phyloP scores from a whole-genome alignment of 2,797 vertebrate genomes.

The Gorsachius magnificus region DNA sequence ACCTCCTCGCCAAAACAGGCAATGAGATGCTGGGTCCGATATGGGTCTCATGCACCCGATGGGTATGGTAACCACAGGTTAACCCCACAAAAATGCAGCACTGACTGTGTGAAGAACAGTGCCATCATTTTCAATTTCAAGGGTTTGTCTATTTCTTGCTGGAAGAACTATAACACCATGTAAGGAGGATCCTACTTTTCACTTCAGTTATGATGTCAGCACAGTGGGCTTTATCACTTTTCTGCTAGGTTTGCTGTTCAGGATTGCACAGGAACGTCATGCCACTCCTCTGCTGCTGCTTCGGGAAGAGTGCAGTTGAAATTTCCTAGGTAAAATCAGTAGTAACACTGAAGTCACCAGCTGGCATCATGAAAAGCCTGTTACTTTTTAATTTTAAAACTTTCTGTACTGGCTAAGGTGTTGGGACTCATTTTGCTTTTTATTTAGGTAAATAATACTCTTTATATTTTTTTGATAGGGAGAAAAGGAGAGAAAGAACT shows the following conservation, averaged over 20 bases:
- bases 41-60: background rate
- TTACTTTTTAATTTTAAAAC: background rate
- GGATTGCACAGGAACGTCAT: background rate
- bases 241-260: background rate
- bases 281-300: background rate
- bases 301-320: background rate
- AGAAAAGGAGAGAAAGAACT: background rate
- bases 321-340: background rate
- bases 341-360: background rate
- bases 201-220: background rate
- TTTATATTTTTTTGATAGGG: background rate
- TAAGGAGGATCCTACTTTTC: background rate
- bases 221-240: background rate
- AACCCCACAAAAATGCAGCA: background rate
- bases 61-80: fast-evolving
- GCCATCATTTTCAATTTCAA: background rate
- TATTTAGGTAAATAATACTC: background rate
- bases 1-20: background rate
- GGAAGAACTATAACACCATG: background rate
- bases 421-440: background rate
- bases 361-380: background rate
- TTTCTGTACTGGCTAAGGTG: background rate
- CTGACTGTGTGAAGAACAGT: background rate
- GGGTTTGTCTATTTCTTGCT: background rate
- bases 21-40: background rate